Conservation (phyloP, 2,113 vertebrate species). For the Myiopsitta monachus region DNA sequence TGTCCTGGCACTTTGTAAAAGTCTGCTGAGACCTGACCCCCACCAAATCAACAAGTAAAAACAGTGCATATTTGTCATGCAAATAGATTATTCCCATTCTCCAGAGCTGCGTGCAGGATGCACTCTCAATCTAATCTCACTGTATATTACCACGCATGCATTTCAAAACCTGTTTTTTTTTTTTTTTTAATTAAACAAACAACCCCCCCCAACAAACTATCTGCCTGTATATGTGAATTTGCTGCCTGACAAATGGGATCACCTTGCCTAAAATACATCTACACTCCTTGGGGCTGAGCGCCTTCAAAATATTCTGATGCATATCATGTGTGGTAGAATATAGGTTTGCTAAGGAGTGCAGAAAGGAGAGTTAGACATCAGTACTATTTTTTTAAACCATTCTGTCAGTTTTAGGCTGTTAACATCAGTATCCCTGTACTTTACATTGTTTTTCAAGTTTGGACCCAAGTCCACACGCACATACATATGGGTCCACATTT, state of each 20-base stretch:
- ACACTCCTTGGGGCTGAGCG: accelerated
- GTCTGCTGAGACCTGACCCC: accelerated
- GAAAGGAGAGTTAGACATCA: background rate
- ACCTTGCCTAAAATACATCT: background rate
- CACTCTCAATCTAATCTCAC: background rate
- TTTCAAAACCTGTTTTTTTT: background rate
- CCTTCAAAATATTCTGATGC: background rate
- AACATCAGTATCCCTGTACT: background rate
- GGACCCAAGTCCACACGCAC: background rate
- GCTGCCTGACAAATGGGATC: background rate
- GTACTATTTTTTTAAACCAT: background rate
- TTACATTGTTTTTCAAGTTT: accelerated
- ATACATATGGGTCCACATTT: background rate
- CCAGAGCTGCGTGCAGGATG: background rate
- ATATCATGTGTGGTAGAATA: background rate
- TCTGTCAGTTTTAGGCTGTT: background rate
- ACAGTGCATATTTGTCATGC: accelerated
- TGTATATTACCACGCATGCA: accelerated
- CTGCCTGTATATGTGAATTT: background rate
- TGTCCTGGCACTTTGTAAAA: accelerated
- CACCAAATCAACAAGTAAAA: background rate
- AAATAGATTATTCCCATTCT: background rate
- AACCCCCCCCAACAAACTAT: background rate
- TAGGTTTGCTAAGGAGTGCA: background rate
- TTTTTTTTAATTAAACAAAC: background rate